Base-by-base conservation (phyloP, 1,140 invertebrate genomes). In the Musca domestica region DNA sequence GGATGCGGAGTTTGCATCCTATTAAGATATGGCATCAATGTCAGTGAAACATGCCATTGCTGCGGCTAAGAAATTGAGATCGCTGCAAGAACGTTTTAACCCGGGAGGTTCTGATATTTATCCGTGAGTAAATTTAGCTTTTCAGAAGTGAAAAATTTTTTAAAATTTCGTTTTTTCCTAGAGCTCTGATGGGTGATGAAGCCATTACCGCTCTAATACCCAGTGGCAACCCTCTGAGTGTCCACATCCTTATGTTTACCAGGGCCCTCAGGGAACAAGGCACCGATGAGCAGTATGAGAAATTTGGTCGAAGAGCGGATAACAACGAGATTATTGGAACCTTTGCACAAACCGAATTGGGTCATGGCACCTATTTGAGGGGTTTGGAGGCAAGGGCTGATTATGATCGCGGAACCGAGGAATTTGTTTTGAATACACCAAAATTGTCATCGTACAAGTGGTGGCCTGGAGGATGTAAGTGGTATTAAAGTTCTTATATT, bases 281-380 rank as follows among this genome's bases (percentile, higher is more conserved):
- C 0, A 92, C 88, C 1, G 83, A 90, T 14, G 90, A 95, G 69
- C 95, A 97, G 77, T 91, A 92, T 77, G 87, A 86, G 7, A 85
- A 91, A 74, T 97, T 94, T 93, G 87, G 96, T 46, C 85, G 87
- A 10, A 86, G 87, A 74, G 91, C 93, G 6, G 90, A 91, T 85
- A 87, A 87, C 70, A 88, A 89, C 64, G 87, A 89, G 73, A 92
- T 97, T 69, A 88, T 96, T 73, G 94, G 95, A 56, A 95, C 94
- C 25, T 97, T 97, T 83, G 95, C 94, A 66, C 95, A 93, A 86
- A 96, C 95, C 15, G 95, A 96, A 84, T 83, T 96, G 27, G 94
- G 95, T 1, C 95, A 96, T 84, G 95, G 93, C 3, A 95, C 95
- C n/a, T 95, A 95, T 81, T 87, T 97, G 54, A 85, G 93, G 74